Percentiles rank a stretch among this genome's conserved stretches.
Conservation (phyloP, 1,140 invertebrate species). For the Drosophila takahashii region DNA sequence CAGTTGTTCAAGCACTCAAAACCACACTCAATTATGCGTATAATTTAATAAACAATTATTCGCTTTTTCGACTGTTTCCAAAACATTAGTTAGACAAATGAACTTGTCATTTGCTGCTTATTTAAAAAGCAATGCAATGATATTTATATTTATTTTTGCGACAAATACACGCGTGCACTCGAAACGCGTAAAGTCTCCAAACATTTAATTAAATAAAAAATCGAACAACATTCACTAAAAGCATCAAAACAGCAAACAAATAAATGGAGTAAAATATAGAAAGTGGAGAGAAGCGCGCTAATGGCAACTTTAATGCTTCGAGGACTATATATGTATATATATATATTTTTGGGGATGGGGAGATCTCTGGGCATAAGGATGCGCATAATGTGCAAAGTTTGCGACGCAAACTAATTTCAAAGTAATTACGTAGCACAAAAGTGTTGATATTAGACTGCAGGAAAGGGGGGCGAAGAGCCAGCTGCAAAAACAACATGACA, state of each 20-base stretch:
- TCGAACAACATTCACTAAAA: constrained; percentile 66
- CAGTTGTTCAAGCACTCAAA: background rate
- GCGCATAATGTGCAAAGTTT: constrained; percentile 83
- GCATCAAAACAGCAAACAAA: constrained; percentile 68
- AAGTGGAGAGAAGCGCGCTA: constrained; percentile 43
- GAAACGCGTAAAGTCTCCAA: constrained; percentile 42
- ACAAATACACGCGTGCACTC: constrained; percentile 13
- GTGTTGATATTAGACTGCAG: constrained; percentile 81
- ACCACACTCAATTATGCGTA: constrained; percentile 25
- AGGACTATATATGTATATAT: constrained; percentile 25
- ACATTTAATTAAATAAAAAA: constrained; percentile 82
- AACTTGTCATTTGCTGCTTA: constrained; percentile 27
- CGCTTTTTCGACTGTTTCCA: constrained; percentile 19
- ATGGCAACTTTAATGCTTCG: constrained; percentile 78
- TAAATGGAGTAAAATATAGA: constrained; percentile 4
- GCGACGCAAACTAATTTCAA: constrained; percentile 82
- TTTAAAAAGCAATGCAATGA: constrained; percentile 69
- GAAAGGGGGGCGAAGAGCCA: constrained; percentile 11
- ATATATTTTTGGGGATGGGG: constrained; percentile 26
- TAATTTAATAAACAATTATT: constrained; percentile 31
- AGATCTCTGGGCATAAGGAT: constrained; percentile 67
- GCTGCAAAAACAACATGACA: constrained; percentile 73
- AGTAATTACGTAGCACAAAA: constrained; percentile 83
- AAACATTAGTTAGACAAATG: constrained; percentile 57
- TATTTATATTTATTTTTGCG: constrained; percentile 71